A percentile compares a stretch with the other conserved stretches of the same genome.
These are phyloP conservation scores for Philotrypesis tridentata DNA, from an alignment of 1,140 invertebrate genomes.

Conservation along the genomic window DNA sequence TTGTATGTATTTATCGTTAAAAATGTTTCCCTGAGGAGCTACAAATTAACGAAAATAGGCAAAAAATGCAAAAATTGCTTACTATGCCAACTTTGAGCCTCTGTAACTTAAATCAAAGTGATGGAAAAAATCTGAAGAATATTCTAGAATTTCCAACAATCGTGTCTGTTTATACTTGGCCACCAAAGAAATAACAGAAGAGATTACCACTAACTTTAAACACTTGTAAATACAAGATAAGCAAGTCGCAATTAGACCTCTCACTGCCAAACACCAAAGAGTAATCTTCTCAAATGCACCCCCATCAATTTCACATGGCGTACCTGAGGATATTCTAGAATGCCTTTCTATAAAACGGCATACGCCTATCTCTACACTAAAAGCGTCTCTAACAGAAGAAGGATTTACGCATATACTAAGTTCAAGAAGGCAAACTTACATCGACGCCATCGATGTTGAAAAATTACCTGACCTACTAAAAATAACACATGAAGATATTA, in stretches of 20 bases:
- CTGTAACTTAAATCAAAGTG: no score
- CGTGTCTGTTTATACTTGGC: constrained; percentile 48
- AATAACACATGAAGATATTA: not conserved
- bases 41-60: no score
- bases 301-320: constrained; percentile 48
- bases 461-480: not conserved
- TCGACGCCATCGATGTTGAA: not conserved
- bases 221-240: no score
- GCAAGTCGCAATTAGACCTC: not conserved
- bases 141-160: constrained; percentile 52
- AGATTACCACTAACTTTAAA: constrained; percentile 26
- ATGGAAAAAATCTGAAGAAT: no score
- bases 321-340: constrained; percentile 4
- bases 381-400: constrained; percentile 2
- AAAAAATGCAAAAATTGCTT: no score
- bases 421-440: constrained; percentile 42
- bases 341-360: not conserved
- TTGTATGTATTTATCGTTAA: no score
- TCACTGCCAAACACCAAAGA: no score
- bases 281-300: no score
- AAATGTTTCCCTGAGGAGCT: no score
- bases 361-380: not conserved
- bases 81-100: no score
- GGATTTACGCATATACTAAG: constrained; percentile 27
- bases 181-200: constrained; percentile 40